phyloP scores from a whole-genome alignment of 2,113 vertebrate genomes.

The Brachyistius frenatus region DNA sequence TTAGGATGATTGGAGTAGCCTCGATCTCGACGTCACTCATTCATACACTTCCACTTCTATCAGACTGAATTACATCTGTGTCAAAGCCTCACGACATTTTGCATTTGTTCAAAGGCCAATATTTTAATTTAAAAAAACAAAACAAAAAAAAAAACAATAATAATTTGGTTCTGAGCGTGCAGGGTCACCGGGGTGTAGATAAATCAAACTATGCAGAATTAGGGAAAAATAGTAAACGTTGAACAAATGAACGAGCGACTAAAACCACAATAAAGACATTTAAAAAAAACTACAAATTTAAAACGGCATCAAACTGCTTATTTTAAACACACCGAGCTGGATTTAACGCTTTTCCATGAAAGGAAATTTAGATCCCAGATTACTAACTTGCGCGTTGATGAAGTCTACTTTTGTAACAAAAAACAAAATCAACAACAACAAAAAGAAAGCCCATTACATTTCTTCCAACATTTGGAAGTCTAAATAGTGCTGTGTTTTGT shows the following conservation, averaged over 20 bases:
- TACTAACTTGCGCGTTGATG: constrained; percentile 30
- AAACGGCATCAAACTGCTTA: neutral
- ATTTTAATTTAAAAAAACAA: neutral
- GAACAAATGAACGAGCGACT: neutral
- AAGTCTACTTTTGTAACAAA: constrained; percentile 22
- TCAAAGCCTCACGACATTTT: constrained; percentile 26
- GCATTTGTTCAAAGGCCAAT: neutral
- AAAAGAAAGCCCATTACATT: constrained; percentile 47
- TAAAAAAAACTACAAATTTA: neutral
- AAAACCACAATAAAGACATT: neutral
- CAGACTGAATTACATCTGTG: constrained; percentile 35
- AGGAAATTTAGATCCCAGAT: constrained; percentile 19
- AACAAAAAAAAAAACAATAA: constrained; percentile 13
- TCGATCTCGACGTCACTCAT: constrained; percentile 67
- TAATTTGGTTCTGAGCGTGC: neutral
- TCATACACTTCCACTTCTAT: constrained; percentile 46
- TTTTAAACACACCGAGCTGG: constrained; percentile 10
- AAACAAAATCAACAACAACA: neutral
- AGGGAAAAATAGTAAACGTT: neutral
- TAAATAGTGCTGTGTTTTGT: constrained; percentile 75
- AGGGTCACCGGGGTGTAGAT: neutral
- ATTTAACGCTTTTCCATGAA: constrained; percentile 25
- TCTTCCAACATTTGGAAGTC: constrained; percentile 68
- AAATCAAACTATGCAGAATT: neutral
- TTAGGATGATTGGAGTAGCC: constrained; percentile 76